Conservation (phyloP, 2,888 invertebrate genomes). For the Lepidonotus clava region DNA sequence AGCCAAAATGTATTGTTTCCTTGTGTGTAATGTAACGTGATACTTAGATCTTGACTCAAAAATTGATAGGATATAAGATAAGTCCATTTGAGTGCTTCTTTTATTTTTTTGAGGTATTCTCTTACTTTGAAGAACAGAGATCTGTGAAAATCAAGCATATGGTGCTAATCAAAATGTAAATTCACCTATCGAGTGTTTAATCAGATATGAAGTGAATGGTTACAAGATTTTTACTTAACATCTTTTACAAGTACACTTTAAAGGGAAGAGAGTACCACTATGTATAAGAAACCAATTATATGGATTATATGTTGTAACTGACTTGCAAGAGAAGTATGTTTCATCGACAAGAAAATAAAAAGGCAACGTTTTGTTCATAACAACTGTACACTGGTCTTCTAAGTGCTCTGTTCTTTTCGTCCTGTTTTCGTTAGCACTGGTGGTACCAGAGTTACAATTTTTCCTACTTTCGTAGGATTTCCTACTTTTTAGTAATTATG, state of each 20-base stretch:
- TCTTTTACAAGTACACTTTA: background rate
- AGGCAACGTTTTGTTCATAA: background rate
- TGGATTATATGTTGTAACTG: background rate
- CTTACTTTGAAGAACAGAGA: background rate
- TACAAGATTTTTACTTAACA: background rate
- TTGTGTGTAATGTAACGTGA: background rate
- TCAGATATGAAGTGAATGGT: background rate
- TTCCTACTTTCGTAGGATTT: no score
- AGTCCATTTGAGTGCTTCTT: background rate
- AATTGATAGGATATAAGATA: background rate
- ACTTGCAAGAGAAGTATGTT: background rate
- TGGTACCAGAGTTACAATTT: no score
- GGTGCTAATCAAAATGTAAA: background rate
- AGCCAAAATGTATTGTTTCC: background rate
- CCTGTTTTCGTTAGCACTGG: no score
- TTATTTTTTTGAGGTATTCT: background rate
- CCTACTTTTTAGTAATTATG: no score
- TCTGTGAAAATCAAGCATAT: constrained; percentile 9
- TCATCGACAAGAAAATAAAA: background rate
- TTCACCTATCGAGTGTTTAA: background rate
- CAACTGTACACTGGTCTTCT: no score
- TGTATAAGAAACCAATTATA: background rate
- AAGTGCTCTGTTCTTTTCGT: no score
- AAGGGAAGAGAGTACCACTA: background rate
- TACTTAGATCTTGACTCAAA: background rate